A percentile compares a stretch with the other conserved stretches of the same genome.
Conservation (phyloP, 2,797 vertebrate species). For the Lepidocolaptes lacrymiger region DNA sequence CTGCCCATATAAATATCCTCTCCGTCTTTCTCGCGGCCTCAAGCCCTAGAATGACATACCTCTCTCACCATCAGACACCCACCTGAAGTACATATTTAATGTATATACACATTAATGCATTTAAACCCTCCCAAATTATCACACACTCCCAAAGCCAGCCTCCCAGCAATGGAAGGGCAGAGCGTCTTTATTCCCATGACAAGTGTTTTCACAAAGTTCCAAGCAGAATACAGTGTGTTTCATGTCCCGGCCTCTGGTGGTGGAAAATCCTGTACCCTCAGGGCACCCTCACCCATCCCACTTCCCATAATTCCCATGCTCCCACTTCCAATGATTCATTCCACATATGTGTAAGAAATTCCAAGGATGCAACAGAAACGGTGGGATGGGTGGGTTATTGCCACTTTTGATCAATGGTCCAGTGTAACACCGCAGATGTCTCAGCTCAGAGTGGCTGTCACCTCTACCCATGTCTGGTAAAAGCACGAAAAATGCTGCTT, state of each 20-base stretch:
- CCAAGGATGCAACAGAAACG: not conserved
- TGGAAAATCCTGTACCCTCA: too few species aligned
- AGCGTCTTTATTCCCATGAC: constrained; percentile 57
- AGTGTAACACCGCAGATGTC: fast-evolving
- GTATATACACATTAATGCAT: too few species aligned
- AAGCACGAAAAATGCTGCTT: not conserved
- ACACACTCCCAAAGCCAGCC: not conserved
- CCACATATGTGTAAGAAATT: not conserved
- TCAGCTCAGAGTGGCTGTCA: not conserved
- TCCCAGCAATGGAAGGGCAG: not conserved
- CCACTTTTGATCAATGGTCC: not conserved
- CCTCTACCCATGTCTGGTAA: not conserved
- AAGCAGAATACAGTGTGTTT: constrained; percentile 24
- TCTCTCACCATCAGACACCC: not conserved
- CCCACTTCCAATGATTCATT: not conserved
- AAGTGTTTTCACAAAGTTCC: constrained; percentile 13
- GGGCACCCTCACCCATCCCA: not conserved
- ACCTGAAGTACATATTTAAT: too few species aligned
- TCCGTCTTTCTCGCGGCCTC: not conserved
- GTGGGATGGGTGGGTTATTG: too few species aligned
- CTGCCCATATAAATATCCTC: too few species aligned
- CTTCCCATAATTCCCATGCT: too few species aligned
- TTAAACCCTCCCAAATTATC: fast-evolving
- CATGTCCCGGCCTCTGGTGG: not conserved
- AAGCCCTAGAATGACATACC: not conserved